These are phyloP conservation scores for Anolis sagrei DNA, from an alignment of 2,113 vertebrate species.

Conservation along the genomic window DNA sequence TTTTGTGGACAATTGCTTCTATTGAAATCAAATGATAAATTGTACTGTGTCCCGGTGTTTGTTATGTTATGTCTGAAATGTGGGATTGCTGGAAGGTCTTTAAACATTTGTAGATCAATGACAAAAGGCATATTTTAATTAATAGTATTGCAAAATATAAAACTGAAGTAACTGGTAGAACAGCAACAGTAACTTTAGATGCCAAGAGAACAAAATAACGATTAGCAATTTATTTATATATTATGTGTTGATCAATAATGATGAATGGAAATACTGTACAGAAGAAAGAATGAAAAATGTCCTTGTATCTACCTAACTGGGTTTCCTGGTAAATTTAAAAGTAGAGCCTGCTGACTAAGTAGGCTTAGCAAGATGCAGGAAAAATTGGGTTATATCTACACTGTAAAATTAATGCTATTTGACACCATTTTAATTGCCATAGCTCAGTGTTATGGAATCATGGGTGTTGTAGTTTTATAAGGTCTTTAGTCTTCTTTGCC, in stretches of 20 bases:
- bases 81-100: slow-evolving; percentile 57
- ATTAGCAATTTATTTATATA: too few relatives aligned
- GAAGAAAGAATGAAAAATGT: neutral
- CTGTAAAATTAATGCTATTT: too few relatives aligned
- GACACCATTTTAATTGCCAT: too few relatives aligned
- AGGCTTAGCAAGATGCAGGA: neutral
- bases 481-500: too few relatives aligned
- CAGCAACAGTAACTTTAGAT: slow-evolving; percentile 13
- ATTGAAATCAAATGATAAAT: slow-evolving; percentile 10
- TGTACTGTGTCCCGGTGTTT: neutral
- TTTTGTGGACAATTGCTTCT: neutral
- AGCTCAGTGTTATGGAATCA: too few relatives aligned
- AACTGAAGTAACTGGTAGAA: slow-evolving; percentile 49
- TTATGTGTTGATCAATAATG: neutral
- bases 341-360: neutral
- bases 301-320: neutral
- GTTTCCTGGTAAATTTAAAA: neutral
- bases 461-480: too few relatives aligned
- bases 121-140: slow-evolving; percentile 60
- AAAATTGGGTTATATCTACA: neutral
- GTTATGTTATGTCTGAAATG: slow-evolving; percentile 31
- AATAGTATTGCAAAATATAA: slow-evolving; percentile 56
- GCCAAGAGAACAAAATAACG: slow-evolving; percentile 22
- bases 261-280: neutral
- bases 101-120: slow-evolving; percentile 53